Conservation (phyloP, 2,797 vertebrate genomes). For the Mormyrops attenuatus region DNA sequence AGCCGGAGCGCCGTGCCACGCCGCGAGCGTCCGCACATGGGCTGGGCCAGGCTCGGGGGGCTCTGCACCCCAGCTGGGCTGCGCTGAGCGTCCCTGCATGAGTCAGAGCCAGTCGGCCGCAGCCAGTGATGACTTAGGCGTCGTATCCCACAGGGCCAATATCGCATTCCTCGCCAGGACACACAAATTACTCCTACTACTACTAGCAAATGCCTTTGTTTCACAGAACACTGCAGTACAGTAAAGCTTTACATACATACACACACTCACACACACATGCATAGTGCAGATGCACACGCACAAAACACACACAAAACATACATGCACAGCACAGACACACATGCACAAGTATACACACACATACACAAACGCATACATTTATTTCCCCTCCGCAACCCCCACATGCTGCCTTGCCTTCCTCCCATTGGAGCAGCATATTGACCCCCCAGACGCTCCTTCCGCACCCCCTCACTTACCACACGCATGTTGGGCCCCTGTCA, state of each 20-base stretch:
- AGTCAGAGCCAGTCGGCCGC: constrained; percentile 72
- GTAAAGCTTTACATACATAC: neutral
- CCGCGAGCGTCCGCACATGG: neutral
- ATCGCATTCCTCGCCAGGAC: constrained; percentile 41
- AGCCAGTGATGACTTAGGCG: constrained; percentile 78
- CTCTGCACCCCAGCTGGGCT: constrained; percentile 54
- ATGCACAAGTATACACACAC: neutral
- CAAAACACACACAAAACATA: too few relatives aligned
- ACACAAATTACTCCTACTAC: constrained; percentile 50
- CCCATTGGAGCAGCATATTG: neutral
- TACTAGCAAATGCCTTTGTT: constrained; percentile 30
- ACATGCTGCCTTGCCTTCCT: neutral
- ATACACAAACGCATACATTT: neutral
- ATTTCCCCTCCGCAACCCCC: neutral
- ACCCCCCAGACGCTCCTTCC: neutral
- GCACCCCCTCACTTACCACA: neutral
- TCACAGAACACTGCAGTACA: neutral
- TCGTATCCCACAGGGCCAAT: constrained; percentile 61
- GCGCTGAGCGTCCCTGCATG: constrained; percentile 70
- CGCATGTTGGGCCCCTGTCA: neutral
- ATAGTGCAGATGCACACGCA: neutral
- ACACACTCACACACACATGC: neutral
- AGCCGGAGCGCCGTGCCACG: neutral
- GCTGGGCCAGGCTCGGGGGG: constrained; percentile 40
- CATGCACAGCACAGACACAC: too few relatives aligned